Percentiles rank a stretch among this genome's conserved stretches.
Evolutionary conservation across 2,113 vertebrate species (phyloP).

Genomic region (Dunckerocampus dactyliophorus): DNA sequence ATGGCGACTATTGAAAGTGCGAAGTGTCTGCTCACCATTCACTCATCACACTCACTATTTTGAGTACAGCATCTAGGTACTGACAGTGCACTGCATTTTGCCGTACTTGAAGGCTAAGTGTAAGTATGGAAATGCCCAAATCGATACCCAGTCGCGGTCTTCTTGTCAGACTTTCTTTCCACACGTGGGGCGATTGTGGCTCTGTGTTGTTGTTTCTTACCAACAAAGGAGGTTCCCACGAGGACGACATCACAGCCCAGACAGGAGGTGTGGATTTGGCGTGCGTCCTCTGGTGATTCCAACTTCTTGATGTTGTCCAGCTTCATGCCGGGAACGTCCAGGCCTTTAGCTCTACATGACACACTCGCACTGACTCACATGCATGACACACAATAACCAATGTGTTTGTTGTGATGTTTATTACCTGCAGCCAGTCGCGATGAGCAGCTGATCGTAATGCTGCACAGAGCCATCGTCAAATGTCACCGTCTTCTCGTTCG

Average conservation of each 20-base stretch:
- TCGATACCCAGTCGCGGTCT: no score
- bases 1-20: no score
- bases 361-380: slow-evolving; percentile 5
- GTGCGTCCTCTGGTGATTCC: slow-evolving; percentile 77
- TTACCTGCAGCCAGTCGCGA: slow-evolving; percentile 82
- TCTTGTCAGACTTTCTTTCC: no score
- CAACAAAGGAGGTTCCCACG: slow-evolving; percentile 82
- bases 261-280: slow-evolving; percentile 68
- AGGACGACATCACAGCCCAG: slow-evolving; percentile 68
- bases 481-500: slow-evolving; percentile 65
- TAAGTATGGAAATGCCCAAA: no score
- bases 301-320: slow-evolving; percentile 71
- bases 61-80: no score
- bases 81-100: no score
- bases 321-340: slow-evolving; percentile 71
- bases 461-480: slow-evolving; percentile 75
- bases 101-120: no score
- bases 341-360: slow-evolving; percentile 65
- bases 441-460: slow-evolving; percentile 75
- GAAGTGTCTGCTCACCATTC: no score
- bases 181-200: no score
- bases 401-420: slow-evolving; percentile 10
- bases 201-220: slow-evolving; percentile 49
- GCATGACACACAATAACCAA: background rate
- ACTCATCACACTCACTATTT: no score